Conservation (phyloP, 2,113 vertebrate genomes). For the Guaruba guarouba region DNA sequence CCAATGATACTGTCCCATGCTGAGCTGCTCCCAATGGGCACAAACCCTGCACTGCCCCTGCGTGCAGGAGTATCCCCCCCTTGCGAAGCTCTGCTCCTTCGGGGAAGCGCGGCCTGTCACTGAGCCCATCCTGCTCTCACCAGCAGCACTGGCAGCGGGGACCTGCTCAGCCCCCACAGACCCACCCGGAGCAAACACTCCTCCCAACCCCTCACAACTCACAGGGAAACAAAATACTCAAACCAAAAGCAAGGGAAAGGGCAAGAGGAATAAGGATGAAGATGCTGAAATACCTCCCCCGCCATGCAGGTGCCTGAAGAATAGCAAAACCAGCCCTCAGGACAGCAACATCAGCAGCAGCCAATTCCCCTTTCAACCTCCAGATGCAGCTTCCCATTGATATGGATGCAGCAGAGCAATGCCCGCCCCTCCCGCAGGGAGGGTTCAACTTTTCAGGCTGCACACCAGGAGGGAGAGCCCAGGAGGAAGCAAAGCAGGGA, state of each 20-base stretch:
- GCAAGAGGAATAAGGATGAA: background rate
- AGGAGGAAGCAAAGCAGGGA: background rate
- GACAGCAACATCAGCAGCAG: background rate
- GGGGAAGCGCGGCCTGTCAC: fast-evolving
- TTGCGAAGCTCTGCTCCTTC: background rate
- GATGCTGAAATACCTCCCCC: background rate
- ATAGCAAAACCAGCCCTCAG: background rate
- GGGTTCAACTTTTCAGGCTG: background rate
- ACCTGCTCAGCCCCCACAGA: background rate
- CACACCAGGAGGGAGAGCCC: background rate
- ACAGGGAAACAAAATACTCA: fast-evolving
- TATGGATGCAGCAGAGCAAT: background rate
- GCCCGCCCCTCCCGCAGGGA: background rate
- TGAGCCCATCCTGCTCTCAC: background rate
- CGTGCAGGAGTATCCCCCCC: background rate
- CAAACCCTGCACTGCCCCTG: background rate
- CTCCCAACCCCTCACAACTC: background rate
- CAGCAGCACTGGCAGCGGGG: background rate
- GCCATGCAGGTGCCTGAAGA: background rate
- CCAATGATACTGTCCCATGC: background rate
- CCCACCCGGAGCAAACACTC: background rate
- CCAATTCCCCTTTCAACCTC: background rate
- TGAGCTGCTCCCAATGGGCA: background rate
- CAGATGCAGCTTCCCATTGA: background rate
- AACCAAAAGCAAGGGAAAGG: background rate